Evolutionary conservation across 1,140 invertebrate genomes (phyloP).

Genomic region (Listronotus bonariensis): DNA sequence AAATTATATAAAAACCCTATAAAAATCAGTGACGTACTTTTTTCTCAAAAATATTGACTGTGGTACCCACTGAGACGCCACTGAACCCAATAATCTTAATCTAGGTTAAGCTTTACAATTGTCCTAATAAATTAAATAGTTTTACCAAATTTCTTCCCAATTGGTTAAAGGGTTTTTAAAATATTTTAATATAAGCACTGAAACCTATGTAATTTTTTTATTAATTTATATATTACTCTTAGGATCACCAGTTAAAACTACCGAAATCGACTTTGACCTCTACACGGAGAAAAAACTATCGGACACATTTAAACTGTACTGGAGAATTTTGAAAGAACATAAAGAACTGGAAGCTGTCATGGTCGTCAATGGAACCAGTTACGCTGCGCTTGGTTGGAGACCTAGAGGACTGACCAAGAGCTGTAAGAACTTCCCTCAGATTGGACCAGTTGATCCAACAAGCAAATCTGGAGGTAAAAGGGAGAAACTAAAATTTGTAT

Average conservation of each 20-base stretch:
- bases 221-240: slow-evolving; percentile 29
- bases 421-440: slow-evolving; percentile 77
- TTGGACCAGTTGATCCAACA: slow-evolving; percentile 52
- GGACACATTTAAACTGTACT: slow-evolving; percentile 76
- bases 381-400: slow-evolving; percentile 85
- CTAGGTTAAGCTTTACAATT: too few relatives aligned
- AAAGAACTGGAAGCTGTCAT: slow-evolving; percentile 85
- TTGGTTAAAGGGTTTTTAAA: too few relatives aligned
- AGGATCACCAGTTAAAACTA: slow-evolving; percentile 70
- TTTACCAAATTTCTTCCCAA: too few relatives aligned
- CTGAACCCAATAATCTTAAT: too few relatives aligned
- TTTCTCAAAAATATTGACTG: too few relatives aligned
- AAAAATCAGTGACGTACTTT: too few relatives aligned
- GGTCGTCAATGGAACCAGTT: slow-evolving; percentile 81
- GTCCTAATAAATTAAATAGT: too few relatives aligned
- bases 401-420: slow-evolving; percentile 71
- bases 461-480: slow-evolving; percentile 14
- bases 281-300: slow-evolving; percentile 75
- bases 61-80: too few relatives aligned
- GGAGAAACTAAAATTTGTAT: too few relatives aligned
- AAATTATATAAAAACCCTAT: too few relatives aligned
- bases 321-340: slow-evolving; percentile 78
- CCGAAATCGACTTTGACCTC: slow-evolving; percentile 66
- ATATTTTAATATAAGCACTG: too few relatives aligned
- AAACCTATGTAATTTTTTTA: too few relatives aligned